phyloP scores from a whole-genome alignment of 2,888 invertebrate species.

The Sphaeridia pumilis region DNA sequence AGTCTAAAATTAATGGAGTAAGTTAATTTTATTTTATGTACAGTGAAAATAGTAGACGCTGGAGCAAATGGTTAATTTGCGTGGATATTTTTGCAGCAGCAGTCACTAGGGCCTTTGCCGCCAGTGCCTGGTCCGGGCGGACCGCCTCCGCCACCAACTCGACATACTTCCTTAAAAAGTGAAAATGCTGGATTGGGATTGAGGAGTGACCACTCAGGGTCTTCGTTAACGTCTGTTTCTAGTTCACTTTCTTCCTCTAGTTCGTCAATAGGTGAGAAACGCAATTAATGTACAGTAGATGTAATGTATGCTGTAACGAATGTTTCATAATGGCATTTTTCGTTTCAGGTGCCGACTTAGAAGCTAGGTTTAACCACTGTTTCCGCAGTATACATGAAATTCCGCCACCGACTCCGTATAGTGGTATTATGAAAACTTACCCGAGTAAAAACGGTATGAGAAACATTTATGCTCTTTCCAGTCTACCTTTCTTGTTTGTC shows the following conservation, averaged over 20 bases:
- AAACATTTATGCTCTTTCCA: too few relatives aligned
- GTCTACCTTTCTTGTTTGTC: too few relatives aligned
- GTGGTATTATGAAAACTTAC: slow-evolving; percentile 55
- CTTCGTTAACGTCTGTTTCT: slow-evolving; percentile 28
- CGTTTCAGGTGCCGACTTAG: slow-evolving; percentile 47
- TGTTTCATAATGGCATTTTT: neutral
- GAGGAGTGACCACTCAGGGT: slow-evolving; percentile 40
- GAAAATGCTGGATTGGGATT: slow-evolving; percentile 47
- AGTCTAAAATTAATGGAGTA: slow-evolving; percentile 26
- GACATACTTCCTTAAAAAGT: slow-evolving; percentile 52
- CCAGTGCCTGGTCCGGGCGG: slow-evolving; percentile 40
- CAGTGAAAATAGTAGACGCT: slow-evolving; percentile 40
- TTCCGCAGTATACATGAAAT: slow-evolving; percentile 54
- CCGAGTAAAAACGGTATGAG: slow-evolving; percentile 51
- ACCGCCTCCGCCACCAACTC: slow-evolving; percentile 50
- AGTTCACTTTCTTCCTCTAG: slow-evolving; percentile 19
- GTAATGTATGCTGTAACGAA: too few relatives aligned
- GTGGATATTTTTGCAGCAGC: slow-evolving; percentile 36
- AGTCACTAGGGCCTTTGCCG: slow-evolving; percentile 26
- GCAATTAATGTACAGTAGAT: too few relatives aligned
- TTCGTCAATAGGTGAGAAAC: slow-evolving; percentile 48
- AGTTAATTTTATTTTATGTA: slow-evolving; percentile 37
- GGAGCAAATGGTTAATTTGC: slow-evolving; percentile 34
- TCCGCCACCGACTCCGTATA: slow-evolving; percentile 58
- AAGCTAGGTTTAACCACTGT: slow-evolving; percentile 52